A percentile compares a stretch with the other conserved stretches of the same genome.
Conservation (phyloP, 2,113 vertebrate species). For the Pangasianodon hypophthalmus region DNA sequence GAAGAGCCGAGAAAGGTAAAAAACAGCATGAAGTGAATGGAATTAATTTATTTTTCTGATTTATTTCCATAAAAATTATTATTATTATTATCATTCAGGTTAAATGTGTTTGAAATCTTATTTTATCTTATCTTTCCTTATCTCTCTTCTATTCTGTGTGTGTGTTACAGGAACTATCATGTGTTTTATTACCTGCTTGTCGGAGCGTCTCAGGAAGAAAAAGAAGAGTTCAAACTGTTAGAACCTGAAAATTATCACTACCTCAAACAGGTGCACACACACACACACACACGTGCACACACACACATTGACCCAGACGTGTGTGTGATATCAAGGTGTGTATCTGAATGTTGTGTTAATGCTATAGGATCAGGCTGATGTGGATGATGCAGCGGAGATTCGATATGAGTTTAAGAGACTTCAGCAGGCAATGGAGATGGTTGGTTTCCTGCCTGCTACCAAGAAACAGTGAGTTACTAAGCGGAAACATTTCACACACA, state of each 20-base stretch:
- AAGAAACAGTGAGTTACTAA: constrained; percentile 84
- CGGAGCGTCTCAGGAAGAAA: constrained; percentile 85
- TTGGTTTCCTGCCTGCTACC: constrained; percentile 92
- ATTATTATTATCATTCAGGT: neutral
- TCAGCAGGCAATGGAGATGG: constrained; percentile 99
- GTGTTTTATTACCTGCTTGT: constrained; percentile 95
- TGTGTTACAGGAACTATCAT: constrained; percentile 86
- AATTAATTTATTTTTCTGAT: neutral
- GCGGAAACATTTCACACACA: neutral
- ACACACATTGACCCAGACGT: neutral
- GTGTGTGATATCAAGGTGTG: neutral
- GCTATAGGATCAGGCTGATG: constrained; percentile 80
- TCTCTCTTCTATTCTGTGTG: neutral
- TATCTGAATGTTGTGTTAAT: neutral
- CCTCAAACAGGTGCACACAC: constrained; percentile 87
- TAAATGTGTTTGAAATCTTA: neutral
- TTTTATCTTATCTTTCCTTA: neutral
- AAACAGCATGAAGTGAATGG: neutral
- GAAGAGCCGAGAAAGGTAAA: constrained; percentile 87
- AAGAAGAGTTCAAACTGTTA: constrained; percentile 83
- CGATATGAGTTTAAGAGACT: constrained; percentile 86
- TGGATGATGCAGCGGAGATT: constrained; percentile 84
- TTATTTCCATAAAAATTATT: neutral
- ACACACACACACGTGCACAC: neutral
- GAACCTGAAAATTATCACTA: constrained; percentile 91